These are phyloP conservation scores for Conus canariensis DNA, from an alignment of 2,888 invertebrate genomes.

Conservation along the genomic window DNA sequence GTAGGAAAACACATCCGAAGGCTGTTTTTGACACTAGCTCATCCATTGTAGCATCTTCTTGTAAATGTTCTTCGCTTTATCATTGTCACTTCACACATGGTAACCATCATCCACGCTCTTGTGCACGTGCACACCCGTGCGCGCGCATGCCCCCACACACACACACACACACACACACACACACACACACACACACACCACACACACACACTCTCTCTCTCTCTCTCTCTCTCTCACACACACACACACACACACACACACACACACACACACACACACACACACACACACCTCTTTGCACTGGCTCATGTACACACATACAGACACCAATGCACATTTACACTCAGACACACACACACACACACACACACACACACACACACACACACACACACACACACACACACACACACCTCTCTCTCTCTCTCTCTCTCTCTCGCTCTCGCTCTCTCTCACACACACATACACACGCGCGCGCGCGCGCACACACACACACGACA, in stretches of 20 bases:
- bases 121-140: no score
- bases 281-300: neutral
- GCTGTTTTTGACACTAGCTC: no score
- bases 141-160: no score
- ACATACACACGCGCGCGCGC: no score
- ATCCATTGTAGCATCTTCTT: no score
- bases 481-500: no score
- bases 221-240: neutral
- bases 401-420: no score
- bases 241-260: neutral
- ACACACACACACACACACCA: neutral
- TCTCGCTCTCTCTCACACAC: neutral
- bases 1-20: no score
- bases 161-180: neutral
- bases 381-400: neutral
- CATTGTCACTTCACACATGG: no score
- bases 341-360: no score
- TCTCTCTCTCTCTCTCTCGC: neutral
- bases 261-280: neutral
- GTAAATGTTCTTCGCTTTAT: no score
- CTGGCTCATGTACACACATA: neutral
- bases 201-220: neutral
- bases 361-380: neutral
- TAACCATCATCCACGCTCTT: no score
- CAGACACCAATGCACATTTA: neutral